Conservation (phyloP, 2,888 invertebrate genomes). For the Thymelicus lineola region DNA sequence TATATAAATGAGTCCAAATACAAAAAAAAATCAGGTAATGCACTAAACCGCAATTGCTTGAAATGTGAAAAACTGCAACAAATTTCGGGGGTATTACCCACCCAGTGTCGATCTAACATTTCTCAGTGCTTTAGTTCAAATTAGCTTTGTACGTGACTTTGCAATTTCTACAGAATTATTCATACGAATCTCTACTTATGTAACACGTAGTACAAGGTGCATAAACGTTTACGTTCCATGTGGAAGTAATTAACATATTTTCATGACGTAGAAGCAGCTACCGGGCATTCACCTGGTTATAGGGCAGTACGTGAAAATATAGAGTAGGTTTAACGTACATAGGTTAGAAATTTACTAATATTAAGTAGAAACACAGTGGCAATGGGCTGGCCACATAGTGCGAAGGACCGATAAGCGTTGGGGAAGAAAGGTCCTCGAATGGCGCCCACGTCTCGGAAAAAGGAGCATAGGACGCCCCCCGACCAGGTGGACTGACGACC, state of each 20-base stretch:
- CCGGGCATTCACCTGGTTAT: background rate
- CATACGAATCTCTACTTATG: constrained; percentile 55
- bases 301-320: background rate
- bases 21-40: no score
- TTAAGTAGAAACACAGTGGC: no score
- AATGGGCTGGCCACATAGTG: no score
- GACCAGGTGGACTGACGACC: no score
- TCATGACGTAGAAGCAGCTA: constrained; percentile 1
- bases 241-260: constrained; percentile 22
- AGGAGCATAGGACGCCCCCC: no score
- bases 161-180: constrained; percentile 64
- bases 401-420: no score
- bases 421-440: no score
- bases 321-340: background rate
- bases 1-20: no score
- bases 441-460: no score
- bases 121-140: constrained; percentile 57
- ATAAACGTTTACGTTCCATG: constrained; percentile 30
- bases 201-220: constrained; percentile 27
- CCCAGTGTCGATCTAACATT: constrained; percentile 45
- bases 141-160: constrained; percentile 63
- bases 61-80: no score
- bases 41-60: no score
- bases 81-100: constrained; percentile 29
- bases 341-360: no score